These are phyloP conservation scores for Drosophila sp. DNA, from an alignment of 1,140 invertebrate species.

Conservation along the genomic window DNA sequence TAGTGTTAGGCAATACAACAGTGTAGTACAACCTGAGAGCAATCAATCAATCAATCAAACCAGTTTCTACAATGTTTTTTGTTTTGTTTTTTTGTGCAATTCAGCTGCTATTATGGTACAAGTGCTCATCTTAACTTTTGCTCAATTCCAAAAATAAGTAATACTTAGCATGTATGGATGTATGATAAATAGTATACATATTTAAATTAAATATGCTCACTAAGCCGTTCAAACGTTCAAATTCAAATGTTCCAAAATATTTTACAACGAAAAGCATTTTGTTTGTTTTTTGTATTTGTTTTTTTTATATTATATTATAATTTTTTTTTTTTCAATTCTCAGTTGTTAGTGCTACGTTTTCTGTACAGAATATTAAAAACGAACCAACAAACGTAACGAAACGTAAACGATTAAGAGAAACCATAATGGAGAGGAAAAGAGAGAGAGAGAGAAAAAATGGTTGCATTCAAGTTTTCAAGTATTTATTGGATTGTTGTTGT, in stretches of 20 bases:
- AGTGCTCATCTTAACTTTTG: constrained; percentile 79
- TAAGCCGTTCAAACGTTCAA: constrained; percentile 74
- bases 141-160: constrained; percentile 43
- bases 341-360: constrained; percentile 70
- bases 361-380: constrained; percentile 56
- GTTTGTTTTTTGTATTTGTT: too few relatives aligned
- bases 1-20: constrained; percentile 78
- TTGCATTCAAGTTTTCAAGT: constrained; percentile 65
- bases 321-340: constrained; percentile 25
- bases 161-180: constrained; percentile 38
- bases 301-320: constrained; percentile 48
- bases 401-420: constrained; percentile 45
- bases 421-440: constrained; percentile 48
- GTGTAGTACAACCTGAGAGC: constrained; percentile 74
- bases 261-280: constrained; percentile 69
- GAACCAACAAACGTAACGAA: constrained; percentile 56
- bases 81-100: constrained; percentile 62
- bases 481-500: constrained; percentile 9
- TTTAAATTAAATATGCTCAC: constrained; percentile 57
- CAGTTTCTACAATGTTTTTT: constrained; percentile 65
- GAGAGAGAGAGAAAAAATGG: constrained; percentile 38
- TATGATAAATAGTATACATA: constrained; percentile 55
- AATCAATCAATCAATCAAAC: constrained; percentile 79
- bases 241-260: constrained; percentile 59
- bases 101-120: constrained; percentile 77